These are phyloP conservation scores for Hoplias malabaricus DNA, from an alignment of 2,113 vertebrate genomes.

Conservation along the genomic window DNA sequence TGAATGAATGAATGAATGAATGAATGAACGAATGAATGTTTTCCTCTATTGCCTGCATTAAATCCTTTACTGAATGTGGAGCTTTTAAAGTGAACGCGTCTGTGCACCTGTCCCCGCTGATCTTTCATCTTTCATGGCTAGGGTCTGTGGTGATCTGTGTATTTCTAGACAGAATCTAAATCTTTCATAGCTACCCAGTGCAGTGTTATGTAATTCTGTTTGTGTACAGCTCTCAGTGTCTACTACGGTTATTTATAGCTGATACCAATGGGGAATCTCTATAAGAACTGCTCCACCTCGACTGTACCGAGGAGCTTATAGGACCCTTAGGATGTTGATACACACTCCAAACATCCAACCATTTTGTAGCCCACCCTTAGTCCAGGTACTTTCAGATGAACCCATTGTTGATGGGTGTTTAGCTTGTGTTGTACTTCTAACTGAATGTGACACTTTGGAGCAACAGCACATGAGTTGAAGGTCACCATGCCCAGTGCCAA, in stretches of 20 bases:
- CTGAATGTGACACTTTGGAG: too few species aligned
- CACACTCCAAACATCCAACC: too few species aligned
- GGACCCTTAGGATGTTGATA: neutral
- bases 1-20: too few species aligned
- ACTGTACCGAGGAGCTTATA: neutral
- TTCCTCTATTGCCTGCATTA: too few species aligned
- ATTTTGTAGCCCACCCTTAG: too few species aligned
- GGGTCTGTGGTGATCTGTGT: neutral
- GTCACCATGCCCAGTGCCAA: too few species aligned
- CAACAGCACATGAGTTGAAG: too few species aligned
- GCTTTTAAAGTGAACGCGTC: neutral
- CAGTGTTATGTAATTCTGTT: slow-evolving; percentile 56
- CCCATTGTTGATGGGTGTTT: too few species aligned
- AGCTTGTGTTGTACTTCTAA: too few species aligned
- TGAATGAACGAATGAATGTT: too few species aligned
- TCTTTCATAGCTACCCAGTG: slow-evolving; percentile 56
- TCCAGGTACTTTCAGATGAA: too few species aligned
- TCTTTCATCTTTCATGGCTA: neutral
- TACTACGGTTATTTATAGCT: slow-evolving; percentile 56
- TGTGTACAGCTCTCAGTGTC: slow-evolving; percentile 43
- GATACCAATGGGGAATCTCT: neutral
- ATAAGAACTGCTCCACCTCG: neutral
- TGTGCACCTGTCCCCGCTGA: neutral
- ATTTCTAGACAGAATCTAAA: slow-evolving; percentile 43
- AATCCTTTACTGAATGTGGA: too few species aligned